phyloP scores from a whole-genome alignment of 2,113 vertebrate species.

The Poeciliopsis turrubarensis region DNA sequence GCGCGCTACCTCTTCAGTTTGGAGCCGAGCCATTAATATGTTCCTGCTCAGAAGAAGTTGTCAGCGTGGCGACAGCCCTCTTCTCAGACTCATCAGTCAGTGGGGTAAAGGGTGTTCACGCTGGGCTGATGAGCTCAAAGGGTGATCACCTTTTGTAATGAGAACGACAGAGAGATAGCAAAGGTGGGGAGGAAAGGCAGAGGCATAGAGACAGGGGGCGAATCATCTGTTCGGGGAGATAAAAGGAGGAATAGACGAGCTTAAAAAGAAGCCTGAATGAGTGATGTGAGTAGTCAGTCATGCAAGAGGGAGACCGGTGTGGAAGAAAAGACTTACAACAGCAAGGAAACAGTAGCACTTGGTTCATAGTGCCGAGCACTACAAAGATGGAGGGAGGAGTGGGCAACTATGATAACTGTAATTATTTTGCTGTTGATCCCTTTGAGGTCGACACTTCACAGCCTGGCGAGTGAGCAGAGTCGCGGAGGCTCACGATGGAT shows the following conservation, averaged over 20 bases:
- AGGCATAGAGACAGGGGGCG: slow-evolving; percentile 18
- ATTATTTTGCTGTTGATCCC: slow-evolving; percentile 36
- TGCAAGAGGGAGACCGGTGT: not conserved
- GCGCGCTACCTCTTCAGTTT: slow-evolving; percentile 47
- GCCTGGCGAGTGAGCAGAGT: slow-evolving; percentile 16
- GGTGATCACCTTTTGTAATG: slow-evolving; percentile 74
- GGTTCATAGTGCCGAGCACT: slow-evolving; percentile 1
- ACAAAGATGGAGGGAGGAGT: not conserved
- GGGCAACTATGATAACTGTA: not conserved
- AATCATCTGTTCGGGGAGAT: slow-evolving; percentile 51
- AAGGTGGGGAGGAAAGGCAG: slow-evolving; percentile 24
- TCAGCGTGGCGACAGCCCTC: slow-evolving; percentile 59
- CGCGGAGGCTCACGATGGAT: slow-evolving; percentile 8
- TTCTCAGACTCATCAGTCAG: slow-evolving; percentile 62
- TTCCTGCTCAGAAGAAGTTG: slow-evolving; percentile 68
- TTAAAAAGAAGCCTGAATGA: slow-evolving; percentile 21
- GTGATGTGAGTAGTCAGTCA: slow-evolving; percentile 30
- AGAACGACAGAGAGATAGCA: slow-evolving; percentile 43
- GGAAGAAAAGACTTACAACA: not conserved
- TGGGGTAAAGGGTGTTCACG: slow-evolving; percentile 43
- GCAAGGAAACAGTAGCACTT: not conserved
- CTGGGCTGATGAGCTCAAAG: slow-evolving; percentile 69
- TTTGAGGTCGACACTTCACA: slow-evolving; percentile 33
- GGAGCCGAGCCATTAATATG: slow-evolving; percentile 65
- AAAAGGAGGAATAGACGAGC: slow-evolving; percentile 40